Conservation (phyloP, 2,797 vertebrate genomes). For the Pantherophis alleghaniensis region DNA sequence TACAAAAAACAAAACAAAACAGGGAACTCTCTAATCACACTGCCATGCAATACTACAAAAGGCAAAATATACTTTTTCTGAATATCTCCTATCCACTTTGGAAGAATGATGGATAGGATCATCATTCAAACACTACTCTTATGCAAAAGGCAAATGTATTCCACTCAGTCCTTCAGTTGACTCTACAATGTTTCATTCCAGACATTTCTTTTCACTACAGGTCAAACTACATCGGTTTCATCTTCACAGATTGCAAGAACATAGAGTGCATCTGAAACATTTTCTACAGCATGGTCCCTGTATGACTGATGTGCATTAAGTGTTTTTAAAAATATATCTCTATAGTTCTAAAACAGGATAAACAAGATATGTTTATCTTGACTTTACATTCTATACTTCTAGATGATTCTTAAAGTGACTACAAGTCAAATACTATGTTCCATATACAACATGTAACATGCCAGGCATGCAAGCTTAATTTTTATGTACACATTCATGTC, state of each 20-base stretch:
- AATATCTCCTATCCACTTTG: constrained; percentile 7
- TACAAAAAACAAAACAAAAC: background rate
- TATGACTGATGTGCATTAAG: background rate
- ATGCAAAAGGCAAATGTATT: background rate
- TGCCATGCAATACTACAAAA: background rate
- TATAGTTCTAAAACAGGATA: background rate
- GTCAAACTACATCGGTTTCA: background rate
- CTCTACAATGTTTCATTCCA: background rate
- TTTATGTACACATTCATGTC: background rate
- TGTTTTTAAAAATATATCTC: background rate
- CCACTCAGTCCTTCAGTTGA: background rate
- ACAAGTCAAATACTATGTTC: background rate
- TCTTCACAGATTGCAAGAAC: background rate
- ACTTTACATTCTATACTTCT: background rate
- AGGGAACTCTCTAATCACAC: background rate
- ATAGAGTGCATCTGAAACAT: background rate
- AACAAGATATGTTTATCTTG: background rate
- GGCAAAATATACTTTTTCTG: background rate
- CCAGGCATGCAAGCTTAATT: background rate
- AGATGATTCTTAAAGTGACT: background rate
- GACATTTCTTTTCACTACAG: background rate
- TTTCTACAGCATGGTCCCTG: background rate
- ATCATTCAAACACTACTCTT: background rate
- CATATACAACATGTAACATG: background rate
- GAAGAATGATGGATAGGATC: background rate